These are phyloP conservation scores for Bursaphelenchus okinawaensis DNA, from an alignment of 2,888 invertebrate species.

Conservation along the genomic window DNA sequence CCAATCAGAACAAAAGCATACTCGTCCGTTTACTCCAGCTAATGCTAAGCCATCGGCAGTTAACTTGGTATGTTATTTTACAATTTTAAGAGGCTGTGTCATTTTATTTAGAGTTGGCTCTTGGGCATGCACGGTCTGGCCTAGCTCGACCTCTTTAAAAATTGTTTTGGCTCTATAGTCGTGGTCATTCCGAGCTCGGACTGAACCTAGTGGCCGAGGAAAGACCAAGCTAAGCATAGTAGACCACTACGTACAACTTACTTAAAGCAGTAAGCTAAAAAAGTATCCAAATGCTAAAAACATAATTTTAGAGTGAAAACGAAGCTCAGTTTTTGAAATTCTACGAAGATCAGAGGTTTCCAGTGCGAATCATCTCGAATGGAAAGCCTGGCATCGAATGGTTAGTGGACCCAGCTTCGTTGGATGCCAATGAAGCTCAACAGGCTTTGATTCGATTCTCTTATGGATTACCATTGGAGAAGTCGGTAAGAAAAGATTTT, in stretches of 20 bases:
- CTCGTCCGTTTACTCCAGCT: constrained; percentile 25
- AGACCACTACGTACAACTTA: too few relatives aligned
- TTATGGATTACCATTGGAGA: constrained; percentile 20
- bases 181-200: too few relatives aligned
- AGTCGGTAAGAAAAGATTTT: constrained; percentile 10
- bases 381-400: constrained; percentile 16
- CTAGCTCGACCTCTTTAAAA: too few relatives aligned
- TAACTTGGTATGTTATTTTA: background rate
- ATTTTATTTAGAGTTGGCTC: too few relatives aligned
- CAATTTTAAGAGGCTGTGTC: too few relatives aligned
- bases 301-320: constrained; percentile 19
- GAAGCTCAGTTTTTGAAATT: constrained; percentile 15
- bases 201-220: too few relatives aligned
- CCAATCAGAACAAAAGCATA: constrained; percentile 27
- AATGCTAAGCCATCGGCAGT: background rate
- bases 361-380: constrained; percentile 14
- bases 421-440: constrained; percentile 17
- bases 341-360: constrained; percentile 26
- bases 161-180: too few relatives aligned
- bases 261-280: too few relatives aligned
- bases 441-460: constrained; percentile 22
- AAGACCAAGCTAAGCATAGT: too few relatives aligned
- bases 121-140: too few relatives aligned
- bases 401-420: constrained; percentile 20
- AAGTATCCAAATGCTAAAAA: background rate